These are phyloP conservation scores for Osmerus mordax DNA, from an alignment of 2,113 vertebrate genomes.

Conservation along the genomic window DNA sequence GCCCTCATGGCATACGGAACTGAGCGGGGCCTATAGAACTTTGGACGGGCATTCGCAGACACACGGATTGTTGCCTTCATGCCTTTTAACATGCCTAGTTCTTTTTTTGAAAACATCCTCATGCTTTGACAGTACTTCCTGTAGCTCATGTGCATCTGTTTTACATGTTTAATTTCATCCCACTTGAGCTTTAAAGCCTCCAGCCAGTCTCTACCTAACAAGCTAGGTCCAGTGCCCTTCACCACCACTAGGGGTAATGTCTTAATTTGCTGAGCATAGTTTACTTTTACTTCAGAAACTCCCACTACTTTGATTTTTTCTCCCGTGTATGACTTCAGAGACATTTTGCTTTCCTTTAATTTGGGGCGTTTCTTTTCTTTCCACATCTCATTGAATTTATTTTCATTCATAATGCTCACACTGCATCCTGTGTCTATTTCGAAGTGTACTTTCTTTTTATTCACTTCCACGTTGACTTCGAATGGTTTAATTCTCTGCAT, in stretches of 20 bases:
- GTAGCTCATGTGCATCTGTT: too few species aligned
- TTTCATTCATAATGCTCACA: slow-evolving; percentile 2
- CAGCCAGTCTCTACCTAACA: slow-evolving; percentile 1
- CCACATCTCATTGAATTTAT: not conserved
- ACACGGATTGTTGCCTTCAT: too few species aligned
- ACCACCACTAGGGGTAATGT: not conserved
- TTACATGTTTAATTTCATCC: too few species aligned
- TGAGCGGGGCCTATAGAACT: too few species aligned
- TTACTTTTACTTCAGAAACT: not conserved
- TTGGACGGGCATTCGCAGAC: too few species aligned
- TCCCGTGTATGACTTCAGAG: not conserved
- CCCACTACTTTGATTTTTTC: not conserved
- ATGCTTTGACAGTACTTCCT: not conserved
- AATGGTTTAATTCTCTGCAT: slow-evolving; percentile 2
- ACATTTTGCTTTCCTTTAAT: not conserved
- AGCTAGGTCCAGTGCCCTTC: not conserved
- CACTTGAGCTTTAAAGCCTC: not conserved
- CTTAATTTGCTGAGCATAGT: not conserved
- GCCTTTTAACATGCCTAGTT: not conserved
- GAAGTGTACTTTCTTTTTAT: not conserved
- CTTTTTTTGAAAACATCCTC: not conserved
- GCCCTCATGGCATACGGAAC: not conserved
- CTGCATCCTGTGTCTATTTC: slow-evolving; percentile 8
- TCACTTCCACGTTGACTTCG: slow-evolving; percentile 1
- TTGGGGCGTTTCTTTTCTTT: not conserved